Evolutionary conservation across 2,888 invertebrate species (phyloP).

Genomic region (Halictus quadricinctus): DNA sequence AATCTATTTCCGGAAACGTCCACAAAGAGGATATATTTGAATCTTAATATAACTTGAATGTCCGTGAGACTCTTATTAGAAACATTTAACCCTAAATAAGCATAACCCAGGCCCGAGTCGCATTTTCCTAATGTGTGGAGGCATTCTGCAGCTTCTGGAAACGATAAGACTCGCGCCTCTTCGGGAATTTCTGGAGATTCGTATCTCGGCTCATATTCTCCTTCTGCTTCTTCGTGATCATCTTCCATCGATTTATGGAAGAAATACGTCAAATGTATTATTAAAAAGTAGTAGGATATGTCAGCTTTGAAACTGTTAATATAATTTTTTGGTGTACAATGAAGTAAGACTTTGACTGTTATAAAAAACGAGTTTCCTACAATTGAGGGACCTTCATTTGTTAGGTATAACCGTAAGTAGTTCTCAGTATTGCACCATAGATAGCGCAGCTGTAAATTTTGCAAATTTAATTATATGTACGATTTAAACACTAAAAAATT

Average conservation of each 20-base stretch:
- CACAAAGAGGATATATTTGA: constrained; percentile 85
- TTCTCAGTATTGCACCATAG: neutral
- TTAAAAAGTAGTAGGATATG: neutral
- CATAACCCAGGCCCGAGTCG: constrained; percentile 84
- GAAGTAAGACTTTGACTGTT: neutral
- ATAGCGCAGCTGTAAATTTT: neutral
- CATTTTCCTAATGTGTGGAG: constrained; percentile 83
- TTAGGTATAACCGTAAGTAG: neutral
- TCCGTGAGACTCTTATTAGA: constrained; percentile 84
- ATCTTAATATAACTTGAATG: constrained; percentile 83
- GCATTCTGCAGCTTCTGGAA: constrained; percentile 80
- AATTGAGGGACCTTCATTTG: neutral
- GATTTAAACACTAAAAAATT: neutral
- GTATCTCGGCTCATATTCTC: constrained; percentile 9
- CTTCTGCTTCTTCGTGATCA: constrained; percentile 23
- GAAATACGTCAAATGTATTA: neutral
- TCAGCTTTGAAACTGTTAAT: neutral
- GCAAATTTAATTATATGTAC: neutral
- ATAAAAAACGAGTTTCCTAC: neutral
- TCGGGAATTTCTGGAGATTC: neutral
- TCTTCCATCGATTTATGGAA: constrained; percentile 15
- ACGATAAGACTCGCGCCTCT: constrained; percentile 70
- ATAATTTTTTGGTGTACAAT: neutral
- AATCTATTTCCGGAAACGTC: constrained; percentile 85
- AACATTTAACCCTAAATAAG: constrained; percentile 85